Percentiles rank a stretch among this genome's conserved stretches.
Conservation (phyloP, 2,113 vertebrate genomes). For the Corvus cornix region DNA sequence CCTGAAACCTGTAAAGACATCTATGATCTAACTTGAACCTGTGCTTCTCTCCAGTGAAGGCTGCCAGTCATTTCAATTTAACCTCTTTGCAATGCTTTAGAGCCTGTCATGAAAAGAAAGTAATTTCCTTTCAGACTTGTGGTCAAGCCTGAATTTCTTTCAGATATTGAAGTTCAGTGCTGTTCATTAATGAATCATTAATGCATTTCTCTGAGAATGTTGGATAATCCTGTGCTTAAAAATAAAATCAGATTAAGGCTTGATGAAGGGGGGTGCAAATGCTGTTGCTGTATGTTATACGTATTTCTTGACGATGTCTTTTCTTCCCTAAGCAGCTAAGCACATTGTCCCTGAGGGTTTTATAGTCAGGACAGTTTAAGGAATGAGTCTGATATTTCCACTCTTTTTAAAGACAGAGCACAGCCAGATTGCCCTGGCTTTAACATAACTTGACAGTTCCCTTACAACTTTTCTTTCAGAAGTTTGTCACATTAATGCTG, state of each 20-base stretch:
- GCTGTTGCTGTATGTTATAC: neutral
- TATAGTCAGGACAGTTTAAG: slow-evolving; percentile 17
- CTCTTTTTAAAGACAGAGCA: neutral
- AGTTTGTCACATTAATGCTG: slow-evolving; percentile 32
- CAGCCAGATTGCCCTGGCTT: neutral
- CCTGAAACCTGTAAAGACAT: neutral
- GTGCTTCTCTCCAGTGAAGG: neutral
- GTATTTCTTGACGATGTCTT: neutral
- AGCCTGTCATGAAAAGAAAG: neutral
- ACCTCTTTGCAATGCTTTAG: neutral
- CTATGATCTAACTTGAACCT: neutral
- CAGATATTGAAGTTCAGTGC: neutral
- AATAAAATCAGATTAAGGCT: neutral
- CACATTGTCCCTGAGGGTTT: slow-evolving; percentile 34
- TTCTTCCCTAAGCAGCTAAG: neutral
- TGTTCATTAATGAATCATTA: neutral
- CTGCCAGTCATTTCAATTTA: neutral
- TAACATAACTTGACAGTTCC: slow-evolving; percentile 24
- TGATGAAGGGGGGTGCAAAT: neutral
- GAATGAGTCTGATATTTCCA: slow-evolving; percentile 24
- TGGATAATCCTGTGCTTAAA: neutral
- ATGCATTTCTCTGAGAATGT: neutral
- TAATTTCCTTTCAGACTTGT: neutral
- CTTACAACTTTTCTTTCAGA: slow-evolving; percentile 27
- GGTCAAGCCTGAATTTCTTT: neutral